Evolutionary conservation across 2,797 vertebrate species (phyloP), one percentile per base, ranked within the genome.

Genomic region (Melanotaenia pygmaea): DNA sequence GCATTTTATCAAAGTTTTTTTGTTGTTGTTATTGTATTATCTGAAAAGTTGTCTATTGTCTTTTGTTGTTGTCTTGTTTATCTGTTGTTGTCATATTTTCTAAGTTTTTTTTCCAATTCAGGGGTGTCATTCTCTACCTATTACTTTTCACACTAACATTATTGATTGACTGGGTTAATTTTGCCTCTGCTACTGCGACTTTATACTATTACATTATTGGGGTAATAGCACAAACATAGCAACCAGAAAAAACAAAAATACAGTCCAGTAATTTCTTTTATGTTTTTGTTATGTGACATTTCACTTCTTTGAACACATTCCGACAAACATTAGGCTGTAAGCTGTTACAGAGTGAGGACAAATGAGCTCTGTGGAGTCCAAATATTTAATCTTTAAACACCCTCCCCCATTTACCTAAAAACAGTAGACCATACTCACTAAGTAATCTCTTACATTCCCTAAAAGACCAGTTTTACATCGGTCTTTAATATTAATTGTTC

Each of bases 401-500:
- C 71, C 64, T 59, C 68, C 72, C 43, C 68, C 51, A 20, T 18
- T 24, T 59, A 50, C 47, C 45, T 30, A 59, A 53, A 75, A 77
- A 78, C 67, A 7, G 1, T 20, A 51, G 34, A 57, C 59, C 18
- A 53, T 9, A n/a, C 60, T 58, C 22, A 26, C 45, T 65, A 67
- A 56, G 75, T 77, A 28, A 62, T 84, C 67, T 3, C 10, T 51
- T 43, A 30, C 35, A n/a, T 59, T 76, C 50, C 72, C 64, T 37
- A 76, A 77, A 57, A 72, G 66, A 59, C 74, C 66, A 30, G 50
- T 72, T 83, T 64, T 40, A 32, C 68, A 58, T 40, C 35, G 63
- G 51, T 53, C 54, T 69, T 58, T 74, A n/a, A 30, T 75, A 76
- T 79, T 75, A 81, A 88, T 76, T 78, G 65, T 80, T 72, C 65